A percentile compares a stretch with the other conserved stretches of the same genome.
Evolutionary conservation across 2,888 invertebrate genomes (phyloP).

Genomic region (Pyrocoelia pectoralis): DNA sequence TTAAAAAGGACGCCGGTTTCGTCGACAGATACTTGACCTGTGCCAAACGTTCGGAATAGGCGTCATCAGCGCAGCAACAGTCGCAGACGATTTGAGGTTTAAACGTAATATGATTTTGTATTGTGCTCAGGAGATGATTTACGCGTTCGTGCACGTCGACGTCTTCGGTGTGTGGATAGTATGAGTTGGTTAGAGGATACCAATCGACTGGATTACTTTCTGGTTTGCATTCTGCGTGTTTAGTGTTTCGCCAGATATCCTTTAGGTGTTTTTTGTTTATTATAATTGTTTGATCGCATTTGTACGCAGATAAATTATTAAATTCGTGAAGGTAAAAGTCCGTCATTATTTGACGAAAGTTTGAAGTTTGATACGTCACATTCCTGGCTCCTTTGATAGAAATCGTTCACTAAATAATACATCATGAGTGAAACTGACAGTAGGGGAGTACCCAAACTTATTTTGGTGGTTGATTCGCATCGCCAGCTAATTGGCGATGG

Average conservation of each 20-base stretch:
- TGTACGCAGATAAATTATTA: conserved; percentile 38
- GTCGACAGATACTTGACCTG: conserved; percentile 61
- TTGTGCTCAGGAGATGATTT: conserved; percentile 46
- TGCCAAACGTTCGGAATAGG: conserved; percentile 65
- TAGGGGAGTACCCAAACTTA: no score
- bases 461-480: no score
- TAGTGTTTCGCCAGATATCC: conserved; percentile 43
- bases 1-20: conserved; percentile 66
- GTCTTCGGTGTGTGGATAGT: conserved; percentile 59
- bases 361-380: no score
- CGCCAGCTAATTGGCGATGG: no score
- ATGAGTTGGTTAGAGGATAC: conserved; percentile 58
- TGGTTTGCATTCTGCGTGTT: conserved; percentile 32
- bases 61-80: conserved; percentile 39
- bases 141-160: conserved; percentile 57
- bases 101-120: conserved; percentile 19
- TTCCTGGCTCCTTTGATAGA: no score
- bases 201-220: conserved; percentile 38
- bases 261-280: conserved; percentile 47
- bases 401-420: no score
- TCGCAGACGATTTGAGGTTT: conserved; percentile 4
- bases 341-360: conserved; percentile 33
- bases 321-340: conserved; percentile 40
- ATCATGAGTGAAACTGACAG: no score
- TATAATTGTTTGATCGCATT: conserved; percentile 50